A percentile compares a stretch with the other conserved stretches of the same genome.
Conservation (phyloP, 2,888 invertebrate genomes). For the Erpobdella octoculata region DNA sequence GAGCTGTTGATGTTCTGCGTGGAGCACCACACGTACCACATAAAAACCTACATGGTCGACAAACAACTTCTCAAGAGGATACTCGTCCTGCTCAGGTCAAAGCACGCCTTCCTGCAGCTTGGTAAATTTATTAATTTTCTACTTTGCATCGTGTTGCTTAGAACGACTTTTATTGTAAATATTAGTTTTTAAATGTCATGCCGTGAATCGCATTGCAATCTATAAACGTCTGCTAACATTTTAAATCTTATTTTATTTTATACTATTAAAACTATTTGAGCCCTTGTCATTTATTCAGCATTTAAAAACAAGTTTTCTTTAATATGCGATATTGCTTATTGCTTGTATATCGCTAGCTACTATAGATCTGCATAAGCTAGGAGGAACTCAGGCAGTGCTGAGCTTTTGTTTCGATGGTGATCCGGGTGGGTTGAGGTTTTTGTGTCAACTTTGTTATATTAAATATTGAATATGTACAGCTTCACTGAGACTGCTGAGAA, state of each 20-base stretch:
- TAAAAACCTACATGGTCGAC: slow-evolving; percentile 92
- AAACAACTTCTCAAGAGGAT: slow-evolving; percentile 90
- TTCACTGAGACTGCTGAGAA: slow-evolving; percentile 90
- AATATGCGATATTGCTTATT: no score
- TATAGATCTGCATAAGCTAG: no score
- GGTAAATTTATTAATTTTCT: slow-evolving; percentile 54
- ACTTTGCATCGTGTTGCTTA: not conserved
- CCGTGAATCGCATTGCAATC: not conserved
- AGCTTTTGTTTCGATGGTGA: no score
- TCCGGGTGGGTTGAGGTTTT: no score
- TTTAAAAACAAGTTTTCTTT: no score
- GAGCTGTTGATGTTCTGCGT: slow-evolving; percentile 95
- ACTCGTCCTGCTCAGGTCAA: slow-evolving; percentile 88
- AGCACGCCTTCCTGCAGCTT: slow-evolving; percentile 90
- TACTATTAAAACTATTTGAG: no score
- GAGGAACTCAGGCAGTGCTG: no score
- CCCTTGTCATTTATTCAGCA: no score
- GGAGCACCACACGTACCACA: slow-evolving; percentile 97
- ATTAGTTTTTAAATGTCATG: not conserved
- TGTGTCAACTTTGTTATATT: no score
- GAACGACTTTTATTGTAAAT: not conserved
- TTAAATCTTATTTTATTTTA: no score
- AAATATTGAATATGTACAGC: no score
- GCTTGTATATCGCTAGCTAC: no score
- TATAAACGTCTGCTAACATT: not conserved